Evolutionary conservation across 2,888 invertebrate genomes (phyloP).

Genomic region (Metacarcinus magister): DNA sequence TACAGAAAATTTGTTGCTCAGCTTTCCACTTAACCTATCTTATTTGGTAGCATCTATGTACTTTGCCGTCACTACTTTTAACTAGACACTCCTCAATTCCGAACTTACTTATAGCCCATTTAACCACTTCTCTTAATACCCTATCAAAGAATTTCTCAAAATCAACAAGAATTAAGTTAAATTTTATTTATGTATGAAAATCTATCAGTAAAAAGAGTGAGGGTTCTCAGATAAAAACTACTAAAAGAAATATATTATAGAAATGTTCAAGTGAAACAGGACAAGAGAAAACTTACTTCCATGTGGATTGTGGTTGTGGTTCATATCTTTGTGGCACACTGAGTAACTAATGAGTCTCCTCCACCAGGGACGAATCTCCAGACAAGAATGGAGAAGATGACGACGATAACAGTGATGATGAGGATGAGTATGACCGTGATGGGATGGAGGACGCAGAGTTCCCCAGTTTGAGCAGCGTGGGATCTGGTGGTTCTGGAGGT

Average conservation of each 20-base stretch:
- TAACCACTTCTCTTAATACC: too few species aligned
- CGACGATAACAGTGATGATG: constrained; percentile 88
- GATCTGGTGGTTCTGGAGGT: constrained; percentile 83
- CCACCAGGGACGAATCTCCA: constrained; percentile 82
- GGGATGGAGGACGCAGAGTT: constrained; percentile 83
- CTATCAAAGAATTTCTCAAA: too few species aligned
- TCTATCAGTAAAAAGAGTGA: too few species aligned
- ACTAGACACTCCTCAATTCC: too few species aligned
- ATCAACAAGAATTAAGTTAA: too few species aligned
- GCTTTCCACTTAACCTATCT: too few species aligned
- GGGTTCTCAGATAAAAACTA: too few species aligned
- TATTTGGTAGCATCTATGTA: too few species aligned
- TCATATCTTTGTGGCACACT: background rate
- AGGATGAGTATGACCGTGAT: constrained; percentile 81
- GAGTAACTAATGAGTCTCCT: background rate
- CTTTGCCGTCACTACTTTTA: too few species aligned
- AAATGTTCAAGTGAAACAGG: background rate
- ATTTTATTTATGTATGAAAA: too few species aligned
- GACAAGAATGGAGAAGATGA: constrained; percentile 89
- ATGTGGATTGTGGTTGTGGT: background rate
- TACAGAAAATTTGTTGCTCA: too few species aligned
- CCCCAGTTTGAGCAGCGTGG: constrained; percentile 83
- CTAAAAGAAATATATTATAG: background rate
- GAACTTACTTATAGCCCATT: too few species aligned
- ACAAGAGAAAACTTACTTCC: background rate